Base-by-base conservation (phyloP, 2,797 vertebrate species). In the Hephaestus fuliginosus region DNA sequence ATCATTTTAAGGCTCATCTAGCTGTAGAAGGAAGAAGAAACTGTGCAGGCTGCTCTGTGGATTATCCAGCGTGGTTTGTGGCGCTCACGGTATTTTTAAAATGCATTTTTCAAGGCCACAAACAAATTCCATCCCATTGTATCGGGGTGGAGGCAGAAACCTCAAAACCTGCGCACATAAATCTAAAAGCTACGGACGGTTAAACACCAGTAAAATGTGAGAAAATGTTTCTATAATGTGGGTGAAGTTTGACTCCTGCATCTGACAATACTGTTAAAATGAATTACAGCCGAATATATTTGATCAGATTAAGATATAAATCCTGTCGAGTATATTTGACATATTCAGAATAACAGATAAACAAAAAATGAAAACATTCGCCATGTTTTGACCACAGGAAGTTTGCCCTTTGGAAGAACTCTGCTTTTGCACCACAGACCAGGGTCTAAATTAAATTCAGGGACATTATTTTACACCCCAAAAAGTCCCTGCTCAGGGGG, bases 41-140 rank as follows among this genome's bases (percentile, higher is more conserved):
- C 68, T 0, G 0, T 57, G 63, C 14, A 80, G 61, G 18, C 14
- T 2, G 56, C 57, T 9, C 66, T 68, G 43, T 44, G 43, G 22
- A 49, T 49, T 53, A 20, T 18, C 15, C 2, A 0, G 10, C 39
- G 25, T 62, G 51, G 61, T 74, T 67, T 80, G 69, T 65, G 67
- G 57, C 30, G 15, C 56, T 70, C 46, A 17, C 28, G 18, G 12
- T 51, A 28, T 51, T 28, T 49, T 18, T 56, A 39, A 33, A 41
- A 44, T 11, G 1, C 2, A 30, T 51, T 33, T 28, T 43, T 60
- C 1, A 14, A 52, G 33, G 39, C 22, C 65, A 48, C 66, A 70
- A 70, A 70, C 15, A 22, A 46, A 20, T 20, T 61, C 49, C 44
- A n/a, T 3, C 41, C 25, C 14, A 15, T 12, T 57, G 8, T 41